Percentiles rank a stretch among this genome's conserved stretches.
Conservation (phyloP, 2,797 vertebrate species). For the Sebastes glaucus region DNA sequence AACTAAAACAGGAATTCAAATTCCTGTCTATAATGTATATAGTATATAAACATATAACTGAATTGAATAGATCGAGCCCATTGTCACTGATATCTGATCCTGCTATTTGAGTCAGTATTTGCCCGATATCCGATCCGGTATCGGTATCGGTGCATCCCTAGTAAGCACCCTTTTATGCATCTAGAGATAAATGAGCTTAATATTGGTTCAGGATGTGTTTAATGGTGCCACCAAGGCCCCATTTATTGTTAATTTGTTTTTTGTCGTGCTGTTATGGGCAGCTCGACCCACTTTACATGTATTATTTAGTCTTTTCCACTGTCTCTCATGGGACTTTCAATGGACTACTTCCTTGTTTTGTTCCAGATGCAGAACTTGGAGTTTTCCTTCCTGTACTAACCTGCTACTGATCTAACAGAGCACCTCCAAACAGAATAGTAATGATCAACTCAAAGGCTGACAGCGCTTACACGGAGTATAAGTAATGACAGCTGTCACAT, state of each 20-base stretch:
- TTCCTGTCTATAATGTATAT: too few relatives aligned
- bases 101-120: too few relatives aligned
- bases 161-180: rapidly evolving
- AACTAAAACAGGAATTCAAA: too few relatives aligned
- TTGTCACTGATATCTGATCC: rapidly evolving
- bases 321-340: conserved; percentile 34
- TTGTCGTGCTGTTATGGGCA: conserved; percentile 4
- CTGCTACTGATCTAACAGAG: not conserved
- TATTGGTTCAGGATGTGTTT: not conserved
- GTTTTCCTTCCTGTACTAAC: not conserved
- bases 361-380: conserved; percentile 4
- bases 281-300: conserved; percentile 30
- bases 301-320: conserved; percentile 70
- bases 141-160: too few relatives aligned
- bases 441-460: not conserved
- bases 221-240: not conserved
- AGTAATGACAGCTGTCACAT: not conserved
- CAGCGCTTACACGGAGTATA: too few relatives aligned
- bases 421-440: not conserved
- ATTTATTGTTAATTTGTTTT: conserved; percentile 4
- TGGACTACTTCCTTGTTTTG: conserved; percentile 34
- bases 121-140: too few relatives aligned
- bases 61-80: too few relatives aligned
- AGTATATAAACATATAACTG: too few relatives aligned
- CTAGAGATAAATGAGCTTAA: not conserved